Base-by-base conservation (phyloP, 2,113 vertebrate species). In the Chroicocephalus ridibundus region DNA sequence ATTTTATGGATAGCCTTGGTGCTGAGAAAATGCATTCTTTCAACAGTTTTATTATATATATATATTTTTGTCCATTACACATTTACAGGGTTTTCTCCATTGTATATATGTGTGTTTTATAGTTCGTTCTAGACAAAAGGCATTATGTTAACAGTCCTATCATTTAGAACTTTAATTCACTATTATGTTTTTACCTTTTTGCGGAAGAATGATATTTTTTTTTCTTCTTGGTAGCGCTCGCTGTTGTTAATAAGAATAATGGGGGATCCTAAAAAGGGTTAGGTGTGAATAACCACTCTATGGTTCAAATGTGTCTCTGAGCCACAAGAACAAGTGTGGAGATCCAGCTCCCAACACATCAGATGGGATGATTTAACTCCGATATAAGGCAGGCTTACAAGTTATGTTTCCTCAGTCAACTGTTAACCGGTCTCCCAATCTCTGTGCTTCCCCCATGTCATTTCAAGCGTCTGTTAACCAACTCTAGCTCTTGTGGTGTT, bases 11-110 rank as follows among this genome's bases (percentile, higher is more conserved):
- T 97, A 97, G 94, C 91, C 78, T 97, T 96, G 93, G 86, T 96
- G 88, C 85, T 94, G 96, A 97, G 96, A 96, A 98, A 98, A 97
- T 91, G 93, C 88, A 94, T 97, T 97, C 95, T 98, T 98, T 97
- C 94, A 94, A 96, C 96, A 94, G 94, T 97, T 98, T 97, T 96
- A 97, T 97, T 97, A 88, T 93, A 95, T 93, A 94, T 96, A 95
- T 95, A 1, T 94, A 84, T 95, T 97, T 97, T 97, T 95, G 87
- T 95, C 95, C 87, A 94, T 98, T 97, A 96, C 91, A 94, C 88
- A 94, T 96, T 97, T 97, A 95, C 88, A 94, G 89, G 86, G 83
- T 96, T 96, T 94, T 89, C 95, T 94, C 91, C 91, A 52, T 90
- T 96, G 96, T 96, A 92, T 96, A 92, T 72, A 86, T 55, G 42